Evolutionary conservation across 2,888 invertebrate genomes (phyloP), one percentile per base, ranked within the genome.

Genomic region (Cristatella mucedo): DNA sequence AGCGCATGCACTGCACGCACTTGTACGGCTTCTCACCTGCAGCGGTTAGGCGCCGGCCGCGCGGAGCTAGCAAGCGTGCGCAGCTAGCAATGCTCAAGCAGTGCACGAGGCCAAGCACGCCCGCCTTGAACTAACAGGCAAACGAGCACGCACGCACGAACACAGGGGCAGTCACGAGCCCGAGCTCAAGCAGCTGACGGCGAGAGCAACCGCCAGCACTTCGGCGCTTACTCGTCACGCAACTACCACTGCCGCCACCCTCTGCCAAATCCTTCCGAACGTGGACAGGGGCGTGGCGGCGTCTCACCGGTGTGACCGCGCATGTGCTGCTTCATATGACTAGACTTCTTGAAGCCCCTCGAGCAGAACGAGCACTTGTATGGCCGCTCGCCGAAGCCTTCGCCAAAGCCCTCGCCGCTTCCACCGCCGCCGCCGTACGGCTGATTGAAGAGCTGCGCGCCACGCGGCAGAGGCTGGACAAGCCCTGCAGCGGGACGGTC

Each of bases 311-410:
- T 68, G 46, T 71, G 71, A 21, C 65, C 59, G 29, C 67, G 51
- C 24, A 66, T 52, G 46, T 71, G 71, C 38, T 72, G 70, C 49
- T 73, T 73, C 24, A 75, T 63, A 56, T 74, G 73, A 39, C 69
- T 68, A 4, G 69, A 65, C 53, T 72, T 74, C 44, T 70, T 68
- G 55, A 74, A 74, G 5, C 68, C 64, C n/a, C 68, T 61, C 20
- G 53, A 47, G 49, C 67, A 67, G 47, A 56, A 55, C 9, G 33
- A 31, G 50, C 67, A 67, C 42, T 60, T 62, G 52, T 57, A 59
- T 2, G 73, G 73, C 38, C 74, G 59, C 45, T 55, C 61, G 33
- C 49, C 51, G 36, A 53, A 53, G 13, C 6, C 6, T 13, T 36
- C 36, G 5, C 22, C 36, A n/a, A n/a, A n/a, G n/a, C n/a, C n/a